phyloP scores from a whole-genome alignment of 2,888 invertebrate genomes.

The Dorcus parallelipipedus region DNA sequence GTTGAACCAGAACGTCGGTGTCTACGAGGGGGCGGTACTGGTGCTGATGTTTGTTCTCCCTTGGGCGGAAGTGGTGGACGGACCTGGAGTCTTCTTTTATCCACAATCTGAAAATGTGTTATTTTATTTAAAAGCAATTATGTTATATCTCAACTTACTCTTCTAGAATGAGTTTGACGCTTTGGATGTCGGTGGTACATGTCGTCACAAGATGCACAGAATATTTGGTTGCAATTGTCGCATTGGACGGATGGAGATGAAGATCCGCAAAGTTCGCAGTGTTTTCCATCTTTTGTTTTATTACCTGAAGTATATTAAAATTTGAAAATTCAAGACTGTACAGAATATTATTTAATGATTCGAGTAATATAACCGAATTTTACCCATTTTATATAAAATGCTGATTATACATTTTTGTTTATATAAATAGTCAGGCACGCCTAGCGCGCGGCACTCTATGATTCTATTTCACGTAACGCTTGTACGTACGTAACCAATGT shows the following conservation, averaged over 20 bases:
- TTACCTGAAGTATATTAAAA: constrained; percentile 20
- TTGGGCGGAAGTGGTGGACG: constrained; percentile 68
- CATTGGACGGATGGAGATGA: constrained; percentile 78
- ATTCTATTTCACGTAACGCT: too few relatives aligned
- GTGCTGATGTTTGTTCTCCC: constrained; percentile 53
- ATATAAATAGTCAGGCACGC: too few relatives aligned
- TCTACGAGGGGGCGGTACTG: constrained; percentile 66
- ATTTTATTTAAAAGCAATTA: not conserved
- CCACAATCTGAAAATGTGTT: constrained; percentile 28
- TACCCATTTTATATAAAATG: too few relatives aligned
- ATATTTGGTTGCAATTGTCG: constrained; percentile 79
- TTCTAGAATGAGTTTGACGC: constrained; percentile 74
- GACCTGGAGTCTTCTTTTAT: constrained; percentile 28
- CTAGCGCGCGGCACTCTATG: too few relatives aligned
- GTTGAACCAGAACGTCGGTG: constrained; percentile 56
- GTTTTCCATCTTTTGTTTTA: constrained; percentile 52
- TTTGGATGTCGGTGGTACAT: constrained; percentile 94
- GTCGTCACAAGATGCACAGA: constrained; percentile 88
- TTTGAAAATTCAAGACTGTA: not conserved
- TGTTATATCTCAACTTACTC: constrained; percentile 51
- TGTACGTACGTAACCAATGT: too few relatives aligned
- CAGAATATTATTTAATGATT: too few relatives aligned
- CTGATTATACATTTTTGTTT: too few relatives aligned
- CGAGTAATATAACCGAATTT: too few relatives aligned
- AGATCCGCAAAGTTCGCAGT: constrained; percentile 85